Evolutionary conservation across 2,113 vertebrate species (phyloP).

Genomic region (Mobula birostris): DNA sequence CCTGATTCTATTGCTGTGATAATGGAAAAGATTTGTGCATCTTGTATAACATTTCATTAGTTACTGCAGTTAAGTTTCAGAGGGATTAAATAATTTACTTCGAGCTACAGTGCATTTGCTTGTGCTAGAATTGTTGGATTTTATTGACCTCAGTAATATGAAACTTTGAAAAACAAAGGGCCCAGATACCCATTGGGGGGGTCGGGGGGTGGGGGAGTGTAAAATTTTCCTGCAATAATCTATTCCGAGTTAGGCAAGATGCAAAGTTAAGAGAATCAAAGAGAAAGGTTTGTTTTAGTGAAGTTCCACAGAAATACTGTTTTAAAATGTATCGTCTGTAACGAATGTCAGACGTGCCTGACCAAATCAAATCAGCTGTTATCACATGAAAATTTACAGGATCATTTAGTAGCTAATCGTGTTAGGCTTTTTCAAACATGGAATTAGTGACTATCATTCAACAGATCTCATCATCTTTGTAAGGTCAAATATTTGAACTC

Average conservation of each 20-base stretch:
- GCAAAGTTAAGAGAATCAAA: slow-evolving; percentile 19
- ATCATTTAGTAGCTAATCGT: background rate
- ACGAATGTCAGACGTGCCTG: background rate
- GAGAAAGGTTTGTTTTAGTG: background rate
- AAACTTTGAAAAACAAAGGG: slow-evolving; percentile 31
- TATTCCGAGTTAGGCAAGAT: background rate
- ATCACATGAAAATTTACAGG: background rate
- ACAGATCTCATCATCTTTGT: background rate
- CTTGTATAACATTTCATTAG: background rate
- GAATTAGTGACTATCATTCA: background rate
- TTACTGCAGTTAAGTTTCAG: background rate
- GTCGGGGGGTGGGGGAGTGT: background rate
- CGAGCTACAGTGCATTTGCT: background rate
- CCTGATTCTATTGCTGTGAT: slow-evolving; percentile 2
- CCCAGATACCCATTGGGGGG: slow-evolving; percentile 14
- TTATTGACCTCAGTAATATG: slow-evolving; percentile 22
- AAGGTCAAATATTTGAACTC: background rate
- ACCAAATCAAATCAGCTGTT: background rate
- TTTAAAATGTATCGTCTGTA: background rate
- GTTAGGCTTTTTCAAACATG: background rate
- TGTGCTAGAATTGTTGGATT: slow-evolving; percentile 5
- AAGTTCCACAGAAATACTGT: background rate
- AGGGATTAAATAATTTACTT: slow-evolving; percentile 32
- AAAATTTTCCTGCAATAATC: background rate
- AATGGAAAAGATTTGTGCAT: background rate